Evolutionary conservation across 92 coral and sea anemone species (phyloP), one percentile per base, ranked within the genome.

Genomic region (Palythoa heliodiscus): DNA sequence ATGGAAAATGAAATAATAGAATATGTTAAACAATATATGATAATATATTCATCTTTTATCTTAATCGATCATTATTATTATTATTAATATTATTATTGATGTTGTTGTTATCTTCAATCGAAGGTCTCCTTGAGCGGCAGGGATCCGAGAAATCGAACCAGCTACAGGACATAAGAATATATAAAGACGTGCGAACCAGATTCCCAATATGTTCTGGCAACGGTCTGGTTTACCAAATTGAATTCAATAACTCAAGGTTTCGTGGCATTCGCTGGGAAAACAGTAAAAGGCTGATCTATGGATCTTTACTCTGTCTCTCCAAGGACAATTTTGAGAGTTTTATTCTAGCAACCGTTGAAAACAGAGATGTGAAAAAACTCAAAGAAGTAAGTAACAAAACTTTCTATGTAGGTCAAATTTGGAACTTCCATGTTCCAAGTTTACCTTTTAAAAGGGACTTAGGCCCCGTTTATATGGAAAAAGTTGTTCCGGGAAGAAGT

Each of bases 211-310:
- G 95, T 64, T 84, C 95, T 22, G 72, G 87, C 1, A 87, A 89
- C 39, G 98, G 98, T 2, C 83, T 95, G 15, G 37, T 53, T 54
- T 83, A 85, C 88, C 87, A 71, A 16, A 72, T 95, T 82, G 76
- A 89, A 83, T 95, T 95, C 76, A 95, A 95, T 73, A 93, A 43
- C 81, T 83, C 91, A 23, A 89, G 76, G 53, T 66, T 95, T 13
- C 82, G 71, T 24, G 68, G 91, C 61, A 87, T 95, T 3, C 88
- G 91, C 40, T 95, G 98, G 98, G 95, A 95, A 69, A 93, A 95
- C 92, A 93, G 98, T 93, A 95, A 95, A 78, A 87, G 98, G 70
- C 91, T 95, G 7, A 95, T 95, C 75, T 95, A 58, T 73, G 98
- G 98, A 22, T 93, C 98, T 15, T 87, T 95, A 13, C 92, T 95